These are phyloP conservation scores for Bombus breviceps DNA, from an alignment of 1,140 invertebrate species.

Conservation along the genomic window DNA sequence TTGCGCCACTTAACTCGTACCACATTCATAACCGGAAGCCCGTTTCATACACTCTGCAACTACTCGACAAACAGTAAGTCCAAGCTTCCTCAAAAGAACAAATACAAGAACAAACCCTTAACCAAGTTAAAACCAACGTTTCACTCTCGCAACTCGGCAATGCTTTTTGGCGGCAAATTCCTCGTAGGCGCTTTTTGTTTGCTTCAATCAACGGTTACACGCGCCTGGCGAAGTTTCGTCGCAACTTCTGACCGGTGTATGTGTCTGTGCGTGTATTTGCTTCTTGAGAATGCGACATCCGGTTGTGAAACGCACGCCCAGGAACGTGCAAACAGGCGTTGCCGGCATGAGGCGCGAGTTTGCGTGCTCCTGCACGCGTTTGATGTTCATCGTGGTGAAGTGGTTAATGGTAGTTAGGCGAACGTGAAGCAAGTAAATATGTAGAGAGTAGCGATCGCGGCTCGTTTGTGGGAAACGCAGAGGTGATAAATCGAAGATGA, in stretches of 20 bases:
- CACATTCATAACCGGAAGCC: not conserved
- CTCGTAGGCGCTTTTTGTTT: slow-evolving; percentile 9
- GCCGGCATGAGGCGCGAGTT: not conserved
- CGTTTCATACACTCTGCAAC: not conserved
- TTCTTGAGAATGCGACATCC: slow-evolving; percentile 28
- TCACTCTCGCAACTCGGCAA: not conserved
- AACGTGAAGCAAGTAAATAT: not conserved
- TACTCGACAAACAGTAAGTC: not conserved
- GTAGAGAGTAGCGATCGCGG: too few species aligned
- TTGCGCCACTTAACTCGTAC: not conserved
- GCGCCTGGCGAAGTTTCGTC: not conserved
- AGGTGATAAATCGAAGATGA: too few species aligned
- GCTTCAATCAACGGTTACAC: not conserved
- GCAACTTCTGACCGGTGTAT: not conserved
- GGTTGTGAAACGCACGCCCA: slow-evolving; percentile 8
- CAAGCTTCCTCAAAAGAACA: not conserved
- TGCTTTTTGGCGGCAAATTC: too few species aligned
- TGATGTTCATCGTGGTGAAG: not conserved
- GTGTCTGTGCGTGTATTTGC: not conserved
- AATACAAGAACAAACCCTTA: not conserved
- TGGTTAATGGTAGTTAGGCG: slow-evolving; percentile 21
- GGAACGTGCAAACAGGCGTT: slow-evolving; percentile 33
- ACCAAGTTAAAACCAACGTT: not conserved
- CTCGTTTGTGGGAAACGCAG: too few species aligned
- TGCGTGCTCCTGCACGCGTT: slow-evolving; percentile 10